phyloP scores from a whole-genome alignment of 2,888 invertebrate genomes.

The Microctonus brassicae region DNA sequence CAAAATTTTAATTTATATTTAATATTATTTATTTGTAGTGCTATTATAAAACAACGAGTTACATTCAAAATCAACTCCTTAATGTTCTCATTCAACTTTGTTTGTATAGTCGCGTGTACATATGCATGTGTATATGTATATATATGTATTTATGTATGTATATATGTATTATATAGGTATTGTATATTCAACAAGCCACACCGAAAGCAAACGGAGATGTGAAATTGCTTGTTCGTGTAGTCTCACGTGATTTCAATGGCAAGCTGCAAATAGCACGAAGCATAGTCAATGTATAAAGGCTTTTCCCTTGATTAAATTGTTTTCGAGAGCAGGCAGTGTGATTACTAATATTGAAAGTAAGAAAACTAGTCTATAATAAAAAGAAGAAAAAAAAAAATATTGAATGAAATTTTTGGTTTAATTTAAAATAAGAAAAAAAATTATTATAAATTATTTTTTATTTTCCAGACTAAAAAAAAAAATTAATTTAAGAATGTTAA shows the following conservation, averaged over 20 bases:
- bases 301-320: conserved; percentile 69
- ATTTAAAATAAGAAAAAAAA: too few species aligned
- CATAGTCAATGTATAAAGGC: conserved; percentile 62
- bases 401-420: background rate
- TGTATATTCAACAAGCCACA: conserved; percentile 29
- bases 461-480: too few species aligned
- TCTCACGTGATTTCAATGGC: conserved; percentile 64
- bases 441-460: too few species aligned
- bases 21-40: background rate
- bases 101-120: background rate
- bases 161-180: conserved; percentile 10
- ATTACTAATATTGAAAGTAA: background rate
- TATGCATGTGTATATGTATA: background rate
- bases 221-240: background rate
- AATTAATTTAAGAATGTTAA: too few species aligned
- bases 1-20: too few species aligned
- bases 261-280: conserved; percentile 64
- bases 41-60: background rate
- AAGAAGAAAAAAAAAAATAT: background rate
- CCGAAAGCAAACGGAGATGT: conserved; percentile 24
- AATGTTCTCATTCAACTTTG: conserved; percentile 9
- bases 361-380: too few species aligned
- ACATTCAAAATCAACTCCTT: conserved; percentile 8
- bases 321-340: conserved; percentile 53
- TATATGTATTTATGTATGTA: background rate